Evolutionary conservation across 2,113 vertebrate species (phyloP), one percentile per base, ranked within the genome.

Genomic region (Macroglossus sobrinus): DNA sequence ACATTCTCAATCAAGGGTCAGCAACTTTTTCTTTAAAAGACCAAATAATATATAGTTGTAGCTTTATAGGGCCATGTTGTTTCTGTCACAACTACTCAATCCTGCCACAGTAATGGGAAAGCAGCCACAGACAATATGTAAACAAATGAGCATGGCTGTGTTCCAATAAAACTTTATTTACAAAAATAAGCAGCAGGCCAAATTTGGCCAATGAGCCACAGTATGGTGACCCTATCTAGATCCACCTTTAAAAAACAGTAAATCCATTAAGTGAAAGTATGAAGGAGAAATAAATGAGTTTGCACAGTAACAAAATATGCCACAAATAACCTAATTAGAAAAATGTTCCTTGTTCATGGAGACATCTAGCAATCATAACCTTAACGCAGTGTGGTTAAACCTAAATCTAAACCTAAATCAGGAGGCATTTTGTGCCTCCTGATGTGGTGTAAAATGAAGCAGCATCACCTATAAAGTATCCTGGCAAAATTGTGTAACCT

Each of bases 261-360:
- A 87, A 63, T 71, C 33, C 26, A 71, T 71, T 38, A 86, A 91
- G 12, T 84, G 24, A 80, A 89, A 84, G 5, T 47, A 43, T 89
- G 30, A 94, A 89, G 24, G 59, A 74, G 38, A 95, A 93, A 92
- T 64, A 95, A 93, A 92, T 64, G 19, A 24, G 72, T 45, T 72
- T 71, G 13, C 15, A 84, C 3, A 81, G 45, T 85, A 96, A 76
- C 10, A 87, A 90, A 93, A 64, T 22, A 87, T 38, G 59, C 21
- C 78, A 75, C 22, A 21, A 87, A 59, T 82, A 64, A 78, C 26
- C 45, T 22, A 90, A 89, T 78, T 47, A 78, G 35, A 82, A 90
- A 86, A 86, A 69, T 53, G 26, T 90, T 57, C 45, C 45, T 86
- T 71, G 38, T 71, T 45, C 45, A 50, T 11, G 9, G 22, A 90